Conservation (phyloP, 2,113 vertebrate species). For the Pseudopodoces humilis region DNA sequence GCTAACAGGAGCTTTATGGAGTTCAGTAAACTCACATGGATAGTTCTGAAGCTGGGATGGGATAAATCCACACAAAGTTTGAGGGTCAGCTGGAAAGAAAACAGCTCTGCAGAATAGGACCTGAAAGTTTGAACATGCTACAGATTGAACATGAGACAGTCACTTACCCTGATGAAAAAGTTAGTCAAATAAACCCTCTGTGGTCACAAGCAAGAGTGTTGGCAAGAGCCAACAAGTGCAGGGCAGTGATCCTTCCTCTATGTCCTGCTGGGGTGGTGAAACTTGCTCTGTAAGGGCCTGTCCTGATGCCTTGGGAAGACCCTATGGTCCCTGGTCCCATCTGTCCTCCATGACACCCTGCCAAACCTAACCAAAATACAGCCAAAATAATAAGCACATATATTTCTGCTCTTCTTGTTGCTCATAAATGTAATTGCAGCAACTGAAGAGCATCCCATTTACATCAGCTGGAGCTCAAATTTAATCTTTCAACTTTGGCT, state of each 20-base stretch:
- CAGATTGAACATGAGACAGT: neutral
- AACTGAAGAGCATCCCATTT: neutral
- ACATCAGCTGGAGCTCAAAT: neutral
- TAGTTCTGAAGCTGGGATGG: neutral
- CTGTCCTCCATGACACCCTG: neutral
- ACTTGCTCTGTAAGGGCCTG: fast-evolving
- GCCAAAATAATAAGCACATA: neutral
- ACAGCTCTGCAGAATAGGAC: neutral
- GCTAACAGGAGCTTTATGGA: neutral
- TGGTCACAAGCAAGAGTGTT: neutral
- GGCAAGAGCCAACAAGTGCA: neutral
- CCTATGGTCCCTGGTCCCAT: neutral
- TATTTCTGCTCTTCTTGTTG: neutral
- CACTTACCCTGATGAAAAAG: neutral
- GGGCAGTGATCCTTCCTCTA: neutral
- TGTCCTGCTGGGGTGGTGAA: neutral
- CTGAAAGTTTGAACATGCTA: neutral
- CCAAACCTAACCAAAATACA: neutral
- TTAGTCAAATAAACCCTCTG: neutral
- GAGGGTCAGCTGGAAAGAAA: neutral
- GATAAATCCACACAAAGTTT: neutral
- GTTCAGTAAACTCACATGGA: neutral
- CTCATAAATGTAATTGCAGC: neutral
- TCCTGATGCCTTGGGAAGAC: neutral
- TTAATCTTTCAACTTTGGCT: neutral